phyloP scores from a whole-genome alignment of 1,140 invertebrate species.

The Spodoptera frugiperda region DNA sequence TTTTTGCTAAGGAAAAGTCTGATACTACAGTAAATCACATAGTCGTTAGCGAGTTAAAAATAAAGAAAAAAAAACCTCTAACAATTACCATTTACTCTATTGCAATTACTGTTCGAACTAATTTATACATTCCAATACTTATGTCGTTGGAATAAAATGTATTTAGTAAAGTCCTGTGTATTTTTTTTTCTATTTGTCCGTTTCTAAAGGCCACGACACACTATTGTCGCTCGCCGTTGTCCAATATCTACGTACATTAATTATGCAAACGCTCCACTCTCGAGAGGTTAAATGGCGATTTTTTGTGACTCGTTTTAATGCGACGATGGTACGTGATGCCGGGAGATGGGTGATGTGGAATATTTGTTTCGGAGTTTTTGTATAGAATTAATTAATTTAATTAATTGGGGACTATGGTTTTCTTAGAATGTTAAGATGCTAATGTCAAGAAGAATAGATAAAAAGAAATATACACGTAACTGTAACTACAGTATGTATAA shows the following conservation, averaged over 20 bases:
- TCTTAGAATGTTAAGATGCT: background rate
- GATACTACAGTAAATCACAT: conserved; percentile 23
- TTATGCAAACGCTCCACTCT: conserved; percentile 70
- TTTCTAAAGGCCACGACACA: conserved; percentile 57
- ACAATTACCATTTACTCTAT: conserved; percentile 26
- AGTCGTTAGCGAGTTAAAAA: conserved; percentile 19
- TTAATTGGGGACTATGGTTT: background rate
- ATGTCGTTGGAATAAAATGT: conserved; percentile 1
- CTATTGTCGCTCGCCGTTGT: conserved; percentile 63
- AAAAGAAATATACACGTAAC: too few species aligned
- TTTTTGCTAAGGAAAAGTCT: conserved; percentile 9
- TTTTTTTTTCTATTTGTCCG: conserved; percentile 49
- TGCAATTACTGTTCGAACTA: conserved; percentile 31
- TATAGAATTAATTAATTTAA: conserved; percentile 1
- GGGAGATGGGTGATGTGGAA: conserved; percentile 35
- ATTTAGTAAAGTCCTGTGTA: conserved; percentile 9
- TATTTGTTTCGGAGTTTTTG: conserved; percentile 9
- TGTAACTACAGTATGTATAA: too few species aligned
- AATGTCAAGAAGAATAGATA: too few species aligned
- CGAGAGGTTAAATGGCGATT: conserved; percentile 56
- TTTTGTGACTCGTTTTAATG: conserved; percentile 66
- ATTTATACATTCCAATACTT: conserved; percentile 19
- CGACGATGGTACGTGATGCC: conserved; percentile 65
- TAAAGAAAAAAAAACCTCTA: background rate
- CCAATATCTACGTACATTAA: conserved; percentile 69